A percentile compares a stretch with the other conserved stretches of the same genome.
Evolutionary conservation across 1,140 invertebrate genomes (phyloP).

Genomic region (Diprion similis): DNA sequence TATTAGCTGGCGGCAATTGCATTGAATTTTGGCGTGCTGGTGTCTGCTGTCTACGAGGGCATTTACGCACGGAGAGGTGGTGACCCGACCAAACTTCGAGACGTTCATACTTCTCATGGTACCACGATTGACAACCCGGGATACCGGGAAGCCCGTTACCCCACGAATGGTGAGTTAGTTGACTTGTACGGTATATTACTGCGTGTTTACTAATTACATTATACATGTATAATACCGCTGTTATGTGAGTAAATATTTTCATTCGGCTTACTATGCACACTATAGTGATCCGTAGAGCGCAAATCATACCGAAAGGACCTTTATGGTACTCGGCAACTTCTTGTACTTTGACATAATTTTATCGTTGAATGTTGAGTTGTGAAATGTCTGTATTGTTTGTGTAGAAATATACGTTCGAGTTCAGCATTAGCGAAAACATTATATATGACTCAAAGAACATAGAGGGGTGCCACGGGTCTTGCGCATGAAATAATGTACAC

Average conservation of each 20-base stretch:
- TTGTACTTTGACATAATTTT: too few species aligned
- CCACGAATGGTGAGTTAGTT: slow-evolving; percentile 64
- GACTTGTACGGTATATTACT: background rate
- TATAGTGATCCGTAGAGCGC: background rate
- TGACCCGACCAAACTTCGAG: slow-evolving; percentile 74
- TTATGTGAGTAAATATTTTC: background rate
- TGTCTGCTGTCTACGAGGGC: slow-evolving; percentile 80
- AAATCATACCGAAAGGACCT: too few species aligned
- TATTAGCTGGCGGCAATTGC: slow-evolving; percentile 76
- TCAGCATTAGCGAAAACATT: too few species aligned
- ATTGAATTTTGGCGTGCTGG: slow-evolving; percentile 75
- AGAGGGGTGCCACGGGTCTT: too few species aligned
- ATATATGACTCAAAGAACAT: too few species aligned
- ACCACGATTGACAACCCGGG: slow-evolving; percentile 85
- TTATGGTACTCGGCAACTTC: too few species aligned
- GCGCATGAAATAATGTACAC: too few species aligned
- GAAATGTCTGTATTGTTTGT: too few species aligned
- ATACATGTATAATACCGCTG: too few species aligned
- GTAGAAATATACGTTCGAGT: too few species aligned
- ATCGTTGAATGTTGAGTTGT: too few species aligned
- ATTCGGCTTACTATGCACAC: background rate
- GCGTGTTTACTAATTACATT: slow-evolving; percentile 22
- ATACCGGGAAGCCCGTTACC: slow-evolving; percentile 72
- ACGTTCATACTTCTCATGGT: slow-evolving; percentile 65
- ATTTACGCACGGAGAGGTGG: slow-evolving; percentile 74